A percentile compares a stretch with the other conserved stretches of the same genome.
phyloP scores from a whole-genome alignment of 2,113 vertebrate species.

The Neogobius melanostomus region DNA sequence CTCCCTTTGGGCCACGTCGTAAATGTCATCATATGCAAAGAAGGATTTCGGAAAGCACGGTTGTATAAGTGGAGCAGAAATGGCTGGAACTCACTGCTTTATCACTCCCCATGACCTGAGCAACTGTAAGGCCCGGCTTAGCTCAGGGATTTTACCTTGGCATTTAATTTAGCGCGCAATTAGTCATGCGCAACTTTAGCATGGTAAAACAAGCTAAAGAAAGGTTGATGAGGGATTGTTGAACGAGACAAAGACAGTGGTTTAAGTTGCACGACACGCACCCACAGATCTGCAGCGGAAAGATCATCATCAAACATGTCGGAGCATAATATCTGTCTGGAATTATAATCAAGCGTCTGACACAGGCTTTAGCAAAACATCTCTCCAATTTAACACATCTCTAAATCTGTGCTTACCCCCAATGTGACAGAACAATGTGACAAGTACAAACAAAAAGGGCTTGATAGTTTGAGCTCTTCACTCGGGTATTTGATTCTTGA shows the following conservation, averaged over 20 bases:
- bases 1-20: conserved; percentile 58
- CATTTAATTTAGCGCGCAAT: conserved; percentile 36
- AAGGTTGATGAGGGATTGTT: conserved; percentile 12
- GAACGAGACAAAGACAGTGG: neutral
- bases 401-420: neutral
- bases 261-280: neutral
- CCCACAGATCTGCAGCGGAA: neutral
- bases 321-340: conserved; percentile 10
- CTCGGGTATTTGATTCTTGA: neutral
- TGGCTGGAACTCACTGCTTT: conserved; percentile 31
- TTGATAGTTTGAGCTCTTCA: neutral
- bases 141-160: conserved; percentile 35
- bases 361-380: neutral
- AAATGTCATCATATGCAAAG: conserved; percentile 75
- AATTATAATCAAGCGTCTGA: conserved; percentile 7
- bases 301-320: conserved; percentile 12
- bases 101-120: conserved; percentile 27
- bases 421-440: neutral
- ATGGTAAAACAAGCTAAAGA: conserved; percentile 7
- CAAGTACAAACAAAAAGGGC: neutral
- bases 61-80: conserved; percentile 51
- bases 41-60: conserved; percentile 43
- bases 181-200: conserved; percentile 11
- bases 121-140: conserved; percentile 24
- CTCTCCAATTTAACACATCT: conserved; percentile 1